Evolutionary conservation across 2,797 vertebrate genomes (phyloP), one percentile per base, ranked within the genome.

Genomic region (Myoxocephalus aenaeus): DNA sequence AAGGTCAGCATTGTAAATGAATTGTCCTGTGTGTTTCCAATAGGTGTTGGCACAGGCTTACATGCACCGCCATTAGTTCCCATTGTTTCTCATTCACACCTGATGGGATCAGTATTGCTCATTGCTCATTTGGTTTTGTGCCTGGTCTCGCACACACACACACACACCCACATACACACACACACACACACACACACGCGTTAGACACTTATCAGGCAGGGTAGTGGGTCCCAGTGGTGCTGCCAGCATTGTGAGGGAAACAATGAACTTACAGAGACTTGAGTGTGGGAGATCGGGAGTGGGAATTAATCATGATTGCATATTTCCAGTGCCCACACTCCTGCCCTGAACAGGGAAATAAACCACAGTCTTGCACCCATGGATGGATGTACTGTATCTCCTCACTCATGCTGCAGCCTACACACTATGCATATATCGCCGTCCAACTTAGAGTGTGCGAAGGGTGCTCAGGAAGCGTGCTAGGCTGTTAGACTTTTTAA

Each of bases 191-290:
- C 25, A 51, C 29, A 75, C 46, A 54, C 77, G 56, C 58, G 42
- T 38, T 14, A 53, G 44, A 32, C 57, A 85, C 76, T 88, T 83
- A 88, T 83, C 79, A 59, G 81, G 67, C 77, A 27, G 72, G 69
- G 46, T 82, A 73, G 57, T 61, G 66, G 78, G 72, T 85, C 80
- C 76, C 80, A 73, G 73, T 54, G 67, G 83, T 73, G 77, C 70
- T 75, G 82, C 82, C 86, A 86, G 87, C 87, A 92, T 88, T 93
- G 87, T 91, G 70, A 82, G 58, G 13, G 34, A 87, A 88, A 92
- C 91, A 92, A 90, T 92, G 87, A 85, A 78, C 70, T 82, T 77
- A 85, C 82, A 74, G 82, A 86, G 81, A 77, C 57, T 81, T 71
- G 42, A 85, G 51, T 88, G 91, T 91, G 84, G 84, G 88, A 82